Evolutionary conservation across 2,888 invertebrate species (phyloP).

Genomic region (Heterodera filipjevi): DNA sequence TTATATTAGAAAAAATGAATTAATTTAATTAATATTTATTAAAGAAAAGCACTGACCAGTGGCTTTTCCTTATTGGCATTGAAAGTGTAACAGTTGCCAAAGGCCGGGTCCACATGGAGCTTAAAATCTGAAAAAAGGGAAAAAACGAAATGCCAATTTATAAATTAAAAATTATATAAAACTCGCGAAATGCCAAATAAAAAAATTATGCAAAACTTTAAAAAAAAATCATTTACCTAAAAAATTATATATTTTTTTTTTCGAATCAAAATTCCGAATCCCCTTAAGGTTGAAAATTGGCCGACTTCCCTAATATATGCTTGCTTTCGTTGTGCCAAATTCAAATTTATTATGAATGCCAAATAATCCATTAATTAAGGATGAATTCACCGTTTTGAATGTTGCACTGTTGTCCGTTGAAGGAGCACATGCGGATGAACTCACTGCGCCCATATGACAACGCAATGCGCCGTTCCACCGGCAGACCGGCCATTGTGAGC

Average conservation of each 20-base stretch:
- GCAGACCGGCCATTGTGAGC: conserved; percentile 59
- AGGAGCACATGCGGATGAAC: conserved; percentile 61
- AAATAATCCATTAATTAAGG: conserved; percentile 35
- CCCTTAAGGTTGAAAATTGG: no score
- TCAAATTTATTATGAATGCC: no score
- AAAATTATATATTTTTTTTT: no score
- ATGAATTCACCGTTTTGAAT: conserved; percentile 49
- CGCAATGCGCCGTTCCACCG: conserved; percentile 46
- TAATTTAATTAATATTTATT: no score
- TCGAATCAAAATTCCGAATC: no score
- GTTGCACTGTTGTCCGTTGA: conserved; percentile 60
- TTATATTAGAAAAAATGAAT: neutral
- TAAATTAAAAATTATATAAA: neutral
- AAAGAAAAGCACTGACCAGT: no score
- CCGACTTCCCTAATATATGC: no score
- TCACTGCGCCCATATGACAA: conserved; percentile 49
- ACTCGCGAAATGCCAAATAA: neutral
- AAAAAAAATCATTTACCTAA: no score
- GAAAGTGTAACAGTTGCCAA: conserved; percentile 64
- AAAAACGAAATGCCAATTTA: neutral
- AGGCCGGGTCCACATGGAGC: conserved; percentile 59
- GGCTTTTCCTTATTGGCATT: conserved; percentile 45
- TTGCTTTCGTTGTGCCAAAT: no score
- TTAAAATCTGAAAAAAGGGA: conserved; percentile 33
- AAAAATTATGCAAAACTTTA: neutral